Evolutionary conservation across 2,888 invertebrate genomes (phyloP).

Genomic region (Axea sp.): DNA sequence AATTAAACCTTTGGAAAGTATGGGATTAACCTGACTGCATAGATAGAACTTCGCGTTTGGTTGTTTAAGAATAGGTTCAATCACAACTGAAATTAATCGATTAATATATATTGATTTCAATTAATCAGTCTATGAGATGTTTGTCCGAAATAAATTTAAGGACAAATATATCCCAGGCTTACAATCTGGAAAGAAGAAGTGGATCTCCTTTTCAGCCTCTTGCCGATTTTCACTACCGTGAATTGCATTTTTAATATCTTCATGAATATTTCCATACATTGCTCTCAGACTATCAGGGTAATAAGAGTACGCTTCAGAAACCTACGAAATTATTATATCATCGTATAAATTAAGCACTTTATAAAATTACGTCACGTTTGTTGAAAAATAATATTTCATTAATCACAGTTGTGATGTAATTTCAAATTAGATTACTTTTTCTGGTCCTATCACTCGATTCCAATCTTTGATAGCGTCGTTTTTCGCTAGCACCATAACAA

Average conservation of each 20-base stretch:
- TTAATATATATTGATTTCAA: too few relatives aligned
- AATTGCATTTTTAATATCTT: slow-evolving; percentile 86
- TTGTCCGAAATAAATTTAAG: too few relatives aligned
- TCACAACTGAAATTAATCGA: slow-evolving; percentile 28
- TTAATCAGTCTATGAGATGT: too few relatives aligned
- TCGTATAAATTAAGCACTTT: slow-evolving; percentile 15
- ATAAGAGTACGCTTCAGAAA: slow-evolving; percentile 85
- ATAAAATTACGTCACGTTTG: slow-evolving; percentile 1
- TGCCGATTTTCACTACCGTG: slow-evolving; percentile 87
- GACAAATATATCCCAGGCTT: too few relatives aligned
- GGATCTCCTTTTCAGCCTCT: slow-evolving; percentile 88
- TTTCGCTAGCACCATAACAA: slow-evolving; percentile 86
- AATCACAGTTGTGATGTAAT: neutral
- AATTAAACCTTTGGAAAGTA: slow-evolving; percentile 82
- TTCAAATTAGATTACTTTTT: slow-evolving; percentile 23
- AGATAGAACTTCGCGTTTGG: slow-evolving; percentile 85
- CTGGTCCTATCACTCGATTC: slow-evolving; percentile 86
- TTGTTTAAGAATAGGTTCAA: slow-evolving; percentile 70
- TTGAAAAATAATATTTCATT: neutral
- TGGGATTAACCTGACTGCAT: slow-evolving; percentile 84
- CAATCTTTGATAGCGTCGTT: slow-evolving; percentile 87
- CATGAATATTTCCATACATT: slow-evolving; percentile 84
- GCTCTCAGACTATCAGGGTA: slow-evolving; percentile 86
- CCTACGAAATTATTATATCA: slow-evolving; percentile 64
- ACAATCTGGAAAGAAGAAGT: slow-evolving; percentile 93